Conservation (phyloP, 2,888 invertebrate species). For the Acrobasis repandana region DNA sequence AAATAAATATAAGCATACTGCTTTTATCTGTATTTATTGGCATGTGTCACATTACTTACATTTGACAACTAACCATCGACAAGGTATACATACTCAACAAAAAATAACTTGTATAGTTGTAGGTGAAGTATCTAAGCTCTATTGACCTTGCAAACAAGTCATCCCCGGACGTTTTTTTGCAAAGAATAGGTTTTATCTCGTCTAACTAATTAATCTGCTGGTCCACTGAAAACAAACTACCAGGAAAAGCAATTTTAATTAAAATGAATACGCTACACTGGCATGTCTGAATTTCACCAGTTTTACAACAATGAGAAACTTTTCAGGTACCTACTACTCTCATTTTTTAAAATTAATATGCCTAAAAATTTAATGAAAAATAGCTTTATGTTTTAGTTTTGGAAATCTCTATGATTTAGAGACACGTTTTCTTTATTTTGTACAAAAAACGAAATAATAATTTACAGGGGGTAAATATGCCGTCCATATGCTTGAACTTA, state of each 20-base stretch:
- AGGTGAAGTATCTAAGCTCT: no score
- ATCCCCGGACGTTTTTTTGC: not conserved
- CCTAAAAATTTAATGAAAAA: not conserved
- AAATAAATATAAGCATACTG: no score
- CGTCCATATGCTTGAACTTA: no score
- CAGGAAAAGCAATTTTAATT: slow-evolving; percentile 11
- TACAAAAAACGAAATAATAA: no score
- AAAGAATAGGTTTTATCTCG: not conserved
- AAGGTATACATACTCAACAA: no score
- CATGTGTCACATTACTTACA: no score
- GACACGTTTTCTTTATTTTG: not conserved
- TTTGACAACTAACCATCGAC: no score
- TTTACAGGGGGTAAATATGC: no score
- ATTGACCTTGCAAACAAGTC: not conserved
- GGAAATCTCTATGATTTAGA: not conserved
- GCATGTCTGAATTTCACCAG: not conserved
- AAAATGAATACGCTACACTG: slow-evolving; percentile 7
- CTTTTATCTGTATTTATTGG: no score
- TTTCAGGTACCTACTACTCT: not conserved
- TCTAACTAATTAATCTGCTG: not conserved
- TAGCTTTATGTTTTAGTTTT: not conserved
- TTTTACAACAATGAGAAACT: slow-evolving; percentile 12
- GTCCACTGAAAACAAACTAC: not conserved
- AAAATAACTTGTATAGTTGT: no score
- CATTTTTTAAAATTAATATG: not conserved